phyloP scores from a whole-genome alignment of 1,140 invertebrate genomes.

The Bathynomus jamesi region DNA sequence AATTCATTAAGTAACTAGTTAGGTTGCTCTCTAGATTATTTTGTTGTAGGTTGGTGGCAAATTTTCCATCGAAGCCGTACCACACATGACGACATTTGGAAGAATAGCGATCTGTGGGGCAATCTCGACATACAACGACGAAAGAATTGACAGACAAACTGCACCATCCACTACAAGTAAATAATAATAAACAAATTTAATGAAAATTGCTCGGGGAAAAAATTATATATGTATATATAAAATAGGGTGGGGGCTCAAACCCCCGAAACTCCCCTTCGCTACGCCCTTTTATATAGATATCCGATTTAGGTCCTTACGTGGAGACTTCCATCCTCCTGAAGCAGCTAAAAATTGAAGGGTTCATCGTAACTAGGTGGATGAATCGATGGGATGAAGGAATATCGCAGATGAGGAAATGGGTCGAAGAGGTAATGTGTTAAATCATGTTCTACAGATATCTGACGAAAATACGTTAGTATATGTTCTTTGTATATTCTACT shows the following conservation, averaged over 20 bases:
- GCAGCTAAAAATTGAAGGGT: constrained; percentile 55
- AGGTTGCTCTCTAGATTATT: too few relatives aligned
- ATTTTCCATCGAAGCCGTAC: constrained; percentile 53
- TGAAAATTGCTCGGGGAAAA: not conserved
- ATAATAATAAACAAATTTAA: not conserved
- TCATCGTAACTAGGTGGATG: constrained; percentile 48
- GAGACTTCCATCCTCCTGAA: constrained; percentile 43
- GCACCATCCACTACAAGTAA: not conserved
- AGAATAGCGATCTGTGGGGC: constrained; percentile 57
- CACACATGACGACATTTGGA: constrained; percentile 55
- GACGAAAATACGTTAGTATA: too few relatives aligned
- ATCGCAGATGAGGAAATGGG: constrained; percentile 52
- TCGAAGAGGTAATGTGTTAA: constrained; percentile 47
- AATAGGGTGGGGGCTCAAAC: too few relatives aligned
- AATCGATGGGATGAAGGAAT: constrained; percentile 51
- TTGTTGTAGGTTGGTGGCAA: constrained; percentile 55
- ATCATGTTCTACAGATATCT: too few relatives aligned
- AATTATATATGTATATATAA: too few relatives aligned
- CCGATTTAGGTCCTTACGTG: constrained; percentile 26
- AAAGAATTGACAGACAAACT: constrained; percentile 33
- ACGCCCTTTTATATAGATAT: too few relatives aligned
- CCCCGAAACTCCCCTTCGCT: too few relatives aligned
- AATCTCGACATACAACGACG: constrained; percentile 54
- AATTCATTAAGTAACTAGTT: too few relatives aligned
- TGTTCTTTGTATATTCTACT: too few relatives aligned